Evolutionary conservation across 2,797 vertebrate genomes (phyloP).

Genomic region (Poliocrania exsul): DNA sequence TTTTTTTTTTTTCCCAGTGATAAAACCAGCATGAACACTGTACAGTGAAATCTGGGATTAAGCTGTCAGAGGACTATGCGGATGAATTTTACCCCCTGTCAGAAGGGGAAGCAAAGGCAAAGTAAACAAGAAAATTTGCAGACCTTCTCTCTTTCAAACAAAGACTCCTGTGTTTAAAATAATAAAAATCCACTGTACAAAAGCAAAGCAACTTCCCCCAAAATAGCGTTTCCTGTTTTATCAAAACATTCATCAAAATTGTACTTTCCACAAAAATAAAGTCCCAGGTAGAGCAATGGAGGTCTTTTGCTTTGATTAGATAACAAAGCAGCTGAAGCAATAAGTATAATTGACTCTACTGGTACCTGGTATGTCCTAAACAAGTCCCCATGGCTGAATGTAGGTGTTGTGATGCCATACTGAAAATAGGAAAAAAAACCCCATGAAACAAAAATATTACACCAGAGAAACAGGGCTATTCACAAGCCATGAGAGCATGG

Average conservation of each 20-base stretch:
- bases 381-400: background rate
- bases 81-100: slow-evolving; percentile 10
- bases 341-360: background rate
- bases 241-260: slow-evolving; percentile 37
- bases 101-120: slow-evolving; percentile 43
- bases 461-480: background rate
- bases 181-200: slow-evolving; percentile 49
- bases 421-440: background rate
- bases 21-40: background rate
- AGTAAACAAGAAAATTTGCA: slow-evolving; percentile 51
- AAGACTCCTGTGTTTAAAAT: slow-evolving; percentile 63
- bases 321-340: background rate
- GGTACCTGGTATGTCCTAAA: background rate
- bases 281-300: slow-evolving; percentile 8
- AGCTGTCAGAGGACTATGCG: background rate
- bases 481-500: background rate
- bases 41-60: background rate
- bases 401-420: background rate
- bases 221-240: slow-evolving; percentile 64
- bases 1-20: background rate
- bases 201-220: slow-evolving; percentile 40
- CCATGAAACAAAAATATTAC: background rate
- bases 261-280: slow-evolving; percentile 30
- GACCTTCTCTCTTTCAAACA: slow-evolving; percentile 60
- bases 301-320: slow-evolving; percentile 10